Conservation (phyloP, 2,113 vertebrate genomes). For the Plotosus lineatus region DNA sequence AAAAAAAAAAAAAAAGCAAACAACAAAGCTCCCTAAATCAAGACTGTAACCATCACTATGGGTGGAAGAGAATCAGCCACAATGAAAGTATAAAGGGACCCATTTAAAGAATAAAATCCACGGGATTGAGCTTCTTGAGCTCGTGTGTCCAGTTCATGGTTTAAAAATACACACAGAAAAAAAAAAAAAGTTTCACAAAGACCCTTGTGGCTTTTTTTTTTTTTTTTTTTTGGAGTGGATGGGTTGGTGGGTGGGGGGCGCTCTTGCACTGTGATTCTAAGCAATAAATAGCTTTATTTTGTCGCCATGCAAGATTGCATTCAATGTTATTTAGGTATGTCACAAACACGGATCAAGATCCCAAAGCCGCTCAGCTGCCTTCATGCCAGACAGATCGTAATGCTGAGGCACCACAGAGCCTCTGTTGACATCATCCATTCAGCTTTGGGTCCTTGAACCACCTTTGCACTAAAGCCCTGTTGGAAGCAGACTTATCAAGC, state of each 20-base stretch:
- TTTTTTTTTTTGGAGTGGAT: no score
- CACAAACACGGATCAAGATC: conserved; percentile 17
- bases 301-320: conserved; percentile 38
- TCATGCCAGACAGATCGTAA: conserved; percentile 15
- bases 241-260: no score
- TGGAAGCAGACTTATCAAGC: conserved; percentile 16
- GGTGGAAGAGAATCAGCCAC: not conserved
- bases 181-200: no score
- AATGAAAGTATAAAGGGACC: not conserved
- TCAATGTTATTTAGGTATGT: conserved; percentile 37
- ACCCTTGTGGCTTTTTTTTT: conserved; percentile 9
- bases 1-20: no score
- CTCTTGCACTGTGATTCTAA: not conserved
- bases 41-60: not conserved
- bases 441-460: conserved; percentile 31
- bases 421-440: conserved; percentile 37
- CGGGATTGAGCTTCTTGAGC: not conserved
- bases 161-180: conserved; percentile 47
- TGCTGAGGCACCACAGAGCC: conserved; percentile 18
- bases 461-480: conserved; percentile 14
- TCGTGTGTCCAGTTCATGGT: conserved; percentile 22
- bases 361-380: conserved; percentile 32
- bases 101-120: not conserved
- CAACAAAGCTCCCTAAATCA: conserved; percentile 3
- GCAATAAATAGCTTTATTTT: conserved; percentile 37